phyloP scores from a whole-genome alignment of 2,888 invertebrate species.

The Lithophane ornitopus region DNA sequence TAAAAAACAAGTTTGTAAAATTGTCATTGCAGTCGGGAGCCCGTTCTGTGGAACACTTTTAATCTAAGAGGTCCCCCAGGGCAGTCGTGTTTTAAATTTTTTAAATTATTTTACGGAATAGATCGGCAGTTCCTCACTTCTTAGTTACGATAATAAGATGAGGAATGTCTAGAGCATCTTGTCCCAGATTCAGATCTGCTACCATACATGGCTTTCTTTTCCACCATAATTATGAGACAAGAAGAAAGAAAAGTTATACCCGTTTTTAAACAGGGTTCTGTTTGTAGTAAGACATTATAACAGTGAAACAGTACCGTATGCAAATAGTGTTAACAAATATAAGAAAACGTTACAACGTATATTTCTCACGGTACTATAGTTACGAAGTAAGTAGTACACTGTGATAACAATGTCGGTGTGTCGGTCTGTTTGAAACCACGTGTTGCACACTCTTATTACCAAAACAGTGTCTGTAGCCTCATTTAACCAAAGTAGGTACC shows the following conservation, averaged over 20 bases:
- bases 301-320: conserved; percentile 24
- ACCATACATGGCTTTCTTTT: neutral
- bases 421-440: conserved; percentile 65
- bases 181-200: neutral
- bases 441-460: conserved; percentile 54
- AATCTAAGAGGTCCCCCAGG: no score
- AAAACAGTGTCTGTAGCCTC: conserved; percentile 47
- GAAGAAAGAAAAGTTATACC: neutral
- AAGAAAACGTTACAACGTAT: conserved; percentile 52
- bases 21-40: no score
- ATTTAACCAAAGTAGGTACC: neutral
- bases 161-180: neutral
- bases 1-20: no score
- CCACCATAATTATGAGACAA: no score
- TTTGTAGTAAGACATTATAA: neutral
- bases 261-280: neutral
- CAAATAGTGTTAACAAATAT: conserved; percentile 55
- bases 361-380: conserved; percentile 62
- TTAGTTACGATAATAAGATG: neutral
- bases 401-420: conserved; percentile 46
- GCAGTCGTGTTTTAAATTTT: no score
- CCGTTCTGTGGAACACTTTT: no score
- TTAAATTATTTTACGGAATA: neutral
- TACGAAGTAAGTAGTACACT: conserved; percentile 55
- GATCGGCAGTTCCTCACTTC: no score